Conservation (phyloP, 2,113 vertebrate species). For the Leucoraja erinaceus region DNA sequence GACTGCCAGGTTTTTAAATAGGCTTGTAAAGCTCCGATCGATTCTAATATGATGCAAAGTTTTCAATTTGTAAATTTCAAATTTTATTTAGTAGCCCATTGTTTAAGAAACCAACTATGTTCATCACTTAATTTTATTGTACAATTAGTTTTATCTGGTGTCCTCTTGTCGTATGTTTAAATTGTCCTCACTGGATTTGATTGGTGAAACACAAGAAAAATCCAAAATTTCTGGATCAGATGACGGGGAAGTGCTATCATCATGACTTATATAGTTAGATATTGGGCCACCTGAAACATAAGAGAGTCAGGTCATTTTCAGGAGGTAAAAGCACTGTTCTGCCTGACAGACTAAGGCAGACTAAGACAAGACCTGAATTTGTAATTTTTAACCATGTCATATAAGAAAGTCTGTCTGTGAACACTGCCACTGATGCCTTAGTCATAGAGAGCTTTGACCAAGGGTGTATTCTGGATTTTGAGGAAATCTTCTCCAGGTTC, state of each 20-base stretch:
- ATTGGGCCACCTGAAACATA: background rate
- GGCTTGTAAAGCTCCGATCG: too few species aligned
- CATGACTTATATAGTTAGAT: background rate
- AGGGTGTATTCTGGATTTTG: background rate
- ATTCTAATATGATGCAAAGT: too few species aligned
- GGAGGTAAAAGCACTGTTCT: background rate
- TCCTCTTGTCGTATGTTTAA: background rate
- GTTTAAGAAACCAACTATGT: too few species aligned
- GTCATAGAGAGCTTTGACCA: background rate
- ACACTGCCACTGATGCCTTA: background rate
- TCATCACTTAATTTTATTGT: too few species aligned
- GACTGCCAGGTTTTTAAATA: too few species aligned
- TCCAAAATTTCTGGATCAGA: background rate
- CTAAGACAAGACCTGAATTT: background rate
- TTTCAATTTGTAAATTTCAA: too few species aligned
- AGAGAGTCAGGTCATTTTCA: background rate
- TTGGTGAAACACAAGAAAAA: background rate
- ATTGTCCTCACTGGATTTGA: background rate
- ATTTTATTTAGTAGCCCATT: too few species aligned
- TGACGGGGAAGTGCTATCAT: background rate
- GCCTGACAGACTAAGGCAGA: background rate
- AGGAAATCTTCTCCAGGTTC: background rate
- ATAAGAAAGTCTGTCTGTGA: background rate
- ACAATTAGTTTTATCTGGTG: background rate
- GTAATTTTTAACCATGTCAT: background rate